Base-by-base conservation (phyloP, 2,797 vertebrate species). In the Cossypha niveicapilla region DNA sequence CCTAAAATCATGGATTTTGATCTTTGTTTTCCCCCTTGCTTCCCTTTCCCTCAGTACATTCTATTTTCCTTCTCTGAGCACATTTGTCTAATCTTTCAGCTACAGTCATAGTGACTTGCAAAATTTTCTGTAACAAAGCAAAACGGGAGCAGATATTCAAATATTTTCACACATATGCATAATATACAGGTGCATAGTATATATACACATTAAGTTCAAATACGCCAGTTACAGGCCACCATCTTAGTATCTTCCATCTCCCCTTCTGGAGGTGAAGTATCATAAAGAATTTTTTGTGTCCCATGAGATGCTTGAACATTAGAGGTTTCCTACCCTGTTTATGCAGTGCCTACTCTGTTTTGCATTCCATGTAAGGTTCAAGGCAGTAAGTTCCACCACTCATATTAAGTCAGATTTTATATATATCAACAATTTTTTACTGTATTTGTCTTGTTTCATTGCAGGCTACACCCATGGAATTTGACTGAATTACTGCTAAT, bases 191-290 rank as follows among this genome's bases (percentile, higher is more conserved):
- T 7, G 24, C 18, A 24, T 6, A 19, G 4, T 34, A n/a, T 56
- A 57, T 8, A 34, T 9, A n/a, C 1, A 28, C 1, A 27, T 21
- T 22, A 78, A 44, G 7, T 54, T 68, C 62, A 92, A 67, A 61
- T 83, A 86, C 7, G 11, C 10, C 11, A 44, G 8, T 67, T 62
- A 22, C 14, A 45, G 62, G 7, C 22, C 30, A 50, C 18, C 1
- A 1, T 28, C 16, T 34, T 53, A 56, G 10, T 54, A 70, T 34
- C 23, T 57, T 68, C 37, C 18, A 25, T 48, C 14, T 66, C 13
- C 2, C 0, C 0, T 54, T 79, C 54, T 41, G 7, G 42, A 75
- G 9, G 8, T 42, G 41, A 83, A 28, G 9, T 57, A 60, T 22
- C 57, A 54, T 30, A 66, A 76, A 50, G 1, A 34, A 4, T 3